A percentile compares a stretch with the other conserved stretches of the same genome.
Conservation (phyloP, 2,888 invertebrate species). For the Eledona agricola region DNA sequence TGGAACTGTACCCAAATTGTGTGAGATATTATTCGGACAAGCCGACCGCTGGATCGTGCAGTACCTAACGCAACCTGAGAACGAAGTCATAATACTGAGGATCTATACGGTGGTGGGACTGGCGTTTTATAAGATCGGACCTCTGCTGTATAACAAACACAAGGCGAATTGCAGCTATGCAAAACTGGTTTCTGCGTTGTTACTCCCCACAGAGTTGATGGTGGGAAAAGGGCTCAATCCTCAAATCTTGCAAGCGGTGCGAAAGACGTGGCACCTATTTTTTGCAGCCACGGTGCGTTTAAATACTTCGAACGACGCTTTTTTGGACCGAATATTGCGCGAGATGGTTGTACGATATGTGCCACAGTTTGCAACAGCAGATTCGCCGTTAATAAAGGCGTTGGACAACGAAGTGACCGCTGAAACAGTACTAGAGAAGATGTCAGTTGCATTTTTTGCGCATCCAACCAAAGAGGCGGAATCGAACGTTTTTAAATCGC, state of each 20-base stretch:
- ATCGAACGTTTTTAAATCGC: slow-evolving; percentile 52
- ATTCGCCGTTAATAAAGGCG: slow-evolving; percentile 54
- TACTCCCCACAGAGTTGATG: slow-evolving; percentile 65
- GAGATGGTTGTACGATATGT: slow-evolving; percentile 62
- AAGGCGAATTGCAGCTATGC: slow-evolving; percentile 63
- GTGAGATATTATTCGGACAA: slow-evolving; percentile 54
- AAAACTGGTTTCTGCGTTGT: slow-evolving; percentile 62
- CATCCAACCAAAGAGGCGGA: slow-evolving; percentile 54
- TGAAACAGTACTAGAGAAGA: slow-evolving; percentile 53
- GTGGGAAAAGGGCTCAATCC: slow-evolving; percentile 61
- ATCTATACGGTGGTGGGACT: slow-evolving; percentile 54
- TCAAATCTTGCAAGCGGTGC: slow-evolving; percentile 62
- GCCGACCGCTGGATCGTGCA: slow-evolving; percentile 50
- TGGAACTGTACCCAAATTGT: slow-evolving; percentile 46
- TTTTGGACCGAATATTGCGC: slow-evolving; percentile 63
- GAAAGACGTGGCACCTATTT: slow-evolving; percentile 65
- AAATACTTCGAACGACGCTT: slow-evolving; percentile 62
- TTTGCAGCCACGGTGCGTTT: slow-evolving; percentile 65
- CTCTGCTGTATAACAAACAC: slow-evolving; percentile 54
- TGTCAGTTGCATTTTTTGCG: slow-evolving; percentile 52
- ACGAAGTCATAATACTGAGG: slow-evolving; percentile 51
- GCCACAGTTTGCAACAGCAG: slow-evolving; percentile 51
- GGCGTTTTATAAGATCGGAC: slow-evolving; percentile 47
- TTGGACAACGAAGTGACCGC: slow-evolving; percentile 48
- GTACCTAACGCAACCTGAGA: slow-evolving; percentile 50